A percentile compares a stretch with the other conserved stretches of the same genome.
Conservation (phyloP, 2,888 invertebrate species). For the Parelbella ahira region DNA sequence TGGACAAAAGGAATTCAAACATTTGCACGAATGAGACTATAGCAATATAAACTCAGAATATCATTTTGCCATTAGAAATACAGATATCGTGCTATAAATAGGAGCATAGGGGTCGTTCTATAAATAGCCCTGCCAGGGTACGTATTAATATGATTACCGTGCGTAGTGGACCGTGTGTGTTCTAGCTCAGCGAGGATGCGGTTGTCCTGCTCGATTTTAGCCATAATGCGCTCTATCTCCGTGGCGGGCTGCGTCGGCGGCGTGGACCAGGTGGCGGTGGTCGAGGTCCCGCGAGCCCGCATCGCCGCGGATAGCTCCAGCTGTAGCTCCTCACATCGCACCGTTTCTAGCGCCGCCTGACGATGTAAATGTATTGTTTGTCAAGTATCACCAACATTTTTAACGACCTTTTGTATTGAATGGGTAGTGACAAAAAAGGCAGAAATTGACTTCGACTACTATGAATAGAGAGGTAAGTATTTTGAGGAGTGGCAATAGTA, state of each 20-base stretch:
- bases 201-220: constrained; percentile 95
- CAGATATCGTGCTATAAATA: too few species aligned
- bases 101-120: too few species aligned
- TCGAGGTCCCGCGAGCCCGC: constrained; percentile 63
- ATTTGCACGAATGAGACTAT: too few species aligned
- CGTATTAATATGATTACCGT: constrained; percentile 59
- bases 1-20: too few species aligned
- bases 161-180: constrained; percentile 87
- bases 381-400: too few species aligned
- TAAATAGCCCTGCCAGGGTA: constrained; percentile 15
- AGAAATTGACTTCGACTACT: too few species aligned
- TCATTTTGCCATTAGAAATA: too few species aligned
- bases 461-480: too few species aligned
- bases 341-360: constrained; percentile 83
- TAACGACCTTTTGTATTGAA: too few species aligned
- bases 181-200: constrained; percentile 94
- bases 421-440: too few species aligned
- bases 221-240: constrained; percentile 96
- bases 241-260: constrained; percentile 79
- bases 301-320: constrained; percentile 90
- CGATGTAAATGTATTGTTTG: background rate
- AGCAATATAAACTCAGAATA: too few species aligned
- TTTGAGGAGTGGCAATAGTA: too few species aligned
- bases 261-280: constrained; percentile 57
- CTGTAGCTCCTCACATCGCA: constrained; percentile 93